Conservation (phyloP, 2,113 vertebrate species). For the Danionella cerebrum region DNA sequence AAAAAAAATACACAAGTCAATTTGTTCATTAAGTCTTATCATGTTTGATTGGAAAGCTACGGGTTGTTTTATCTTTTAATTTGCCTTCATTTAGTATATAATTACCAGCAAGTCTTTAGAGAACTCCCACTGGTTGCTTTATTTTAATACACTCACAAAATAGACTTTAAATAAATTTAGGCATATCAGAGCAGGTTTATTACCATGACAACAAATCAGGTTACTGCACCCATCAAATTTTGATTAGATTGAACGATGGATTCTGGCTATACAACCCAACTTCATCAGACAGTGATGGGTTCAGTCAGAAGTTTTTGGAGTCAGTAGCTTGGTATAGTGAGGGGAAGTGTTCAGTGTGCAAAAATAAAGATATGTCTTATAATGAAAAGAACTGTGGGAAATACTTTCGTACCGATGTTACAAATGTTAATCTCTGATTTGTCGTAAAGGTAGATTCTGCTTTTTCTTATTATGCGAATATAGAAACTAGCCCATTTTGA, state of each 20-base stretch:
- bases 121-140: not conserved
- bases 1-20: not conserved
- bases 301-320: conserved; percentile 18
- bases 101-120: not conserved
- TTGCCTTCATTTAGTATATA: not conserved
- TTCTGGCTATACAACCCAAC: not conserved
- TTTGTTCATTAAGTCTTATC: not conserved
- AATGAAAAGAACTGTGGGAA: too few relatives aligned
- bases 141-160: not conserved
- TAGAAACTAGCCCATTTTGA: too few relatives aligned
- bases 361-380: conserved; percentile 16
- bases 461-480: too few relatives aligned
- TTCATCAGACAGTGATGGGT: conserved; percentile 15
- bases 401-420: too few relatives aligned
- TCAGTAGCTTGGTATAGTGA: conserved; percentile 22
- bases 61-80: not conserved
- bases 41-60: not conserved
- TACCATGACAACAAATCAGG: conserved; percentile 12
- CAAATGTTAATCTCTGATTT: too few relatives aligned
- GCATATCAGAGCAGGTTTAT: conserved; percentile 1
- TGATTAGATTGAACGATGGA: not conserved
- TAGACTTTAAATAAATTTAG: conserved; percentile 5
- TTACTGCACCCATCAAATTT: not conserved
- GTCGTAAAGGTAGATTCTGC: too few relatives aligned
- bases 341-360: too few relatives aligned